Evolutionary conservation across 2,888 invertebrate genomes (phyloP).

Genomic region (Agrotis puta): DNA sequence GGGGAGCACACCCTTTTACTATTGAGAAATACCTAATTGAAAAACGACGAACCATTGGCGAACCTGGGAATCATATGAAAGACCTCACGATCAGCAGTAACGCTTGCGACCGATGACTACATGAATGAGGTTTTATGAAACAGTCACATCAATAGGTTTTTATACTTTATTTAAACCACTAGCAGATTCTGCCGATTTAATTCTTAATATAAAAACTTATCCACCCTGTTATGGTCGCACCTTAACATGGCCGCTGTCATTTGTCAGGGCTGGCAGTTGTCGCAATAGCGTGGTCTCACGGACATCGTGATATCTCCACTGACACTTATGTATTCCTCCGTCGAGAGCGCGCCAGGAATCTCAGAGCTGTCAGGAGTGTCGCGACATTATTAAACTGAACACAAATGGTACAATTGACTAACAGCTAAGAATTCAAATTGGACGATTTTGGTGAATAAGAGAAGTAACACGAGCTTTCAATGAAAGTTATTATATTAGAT

Average conservation of each 20-base stretch:
- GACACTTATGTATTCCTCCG: constrained; percentile 56
- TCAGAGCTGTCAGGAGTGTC: constrained; percentile 28
- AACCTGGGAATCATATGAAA: no score
- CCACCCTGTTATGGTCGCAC: constrained; percentile 1
- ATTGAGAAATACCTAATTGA: no score
- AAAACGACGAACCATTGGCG: no score
- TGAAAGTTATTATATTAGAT: neutral
- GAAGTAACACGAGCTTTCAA: neutral
- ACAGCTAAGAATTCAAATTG: neutral
- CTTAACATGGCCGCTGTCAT: constrained; percentile 36
- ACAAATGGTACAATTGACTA: neutral
- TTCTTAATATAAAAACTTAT: neutral
- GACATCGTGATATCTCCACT: constrained; percentile 36
- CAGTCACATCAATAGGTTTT: neutral
- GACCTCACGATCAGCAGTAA: no score
- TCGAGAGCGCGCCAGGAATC: constrained; percentile 33
- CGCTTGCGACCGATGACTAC: no score
- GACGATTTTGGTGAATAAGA: neutral
- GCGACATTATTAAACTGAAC: constrained; percentile 21
- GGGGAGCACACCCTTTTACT: no score
- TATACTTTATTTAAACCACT: no score
- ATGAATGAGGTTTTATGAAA: neutral
- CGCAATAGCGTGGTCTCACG: constrained; percentile 24
- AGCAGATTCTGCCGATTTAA: neutral
- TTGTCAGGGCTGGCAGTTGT: constrained; percentile 51